Conservation (phyloP, 2,888 invertebrate genomes). For the Tinea pellionella region DNA sequence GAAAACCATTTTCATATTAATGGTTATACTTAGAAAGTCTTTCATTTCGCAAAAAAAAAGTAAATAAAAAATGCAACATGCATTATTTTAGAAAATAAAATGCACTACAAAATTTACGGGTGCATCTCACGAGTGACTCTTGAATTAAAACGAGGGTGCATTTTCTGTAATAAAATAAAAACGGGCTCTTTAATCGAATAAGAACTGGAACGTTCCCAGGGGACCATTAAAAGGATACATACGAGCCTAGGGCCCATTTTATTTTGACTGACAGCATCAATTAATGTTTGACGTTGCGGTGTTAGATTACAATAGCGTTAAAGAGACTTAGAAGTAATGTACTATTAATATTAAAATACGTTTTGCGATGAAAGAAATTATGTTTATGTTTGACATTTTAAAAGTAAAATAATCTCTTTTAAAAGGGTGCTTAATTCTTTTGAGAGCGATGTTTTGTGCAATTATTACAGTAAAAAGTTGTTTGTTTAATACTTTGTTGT, state of each 20-base stretch:
- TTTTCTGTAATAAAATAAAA: constrained; percentile 25
- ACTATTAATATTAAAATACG: constrained; percentile 12
- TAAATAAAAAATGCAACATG: too few relatives aligned
- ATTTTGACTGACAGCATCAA: constrained; percentile 66
- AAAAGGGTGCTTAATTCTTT: too few relatives aligned
- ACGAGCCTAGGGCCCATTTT: constrained; percentile 32
- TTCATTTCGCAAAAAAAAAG: too few relatives aligned
- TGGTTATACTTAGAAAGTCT: too few relatives aligned
- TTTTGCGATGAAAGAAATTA: neutral
- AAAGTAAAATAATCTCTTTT: neutral
- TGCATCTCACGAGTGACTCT: constrained; percentile 4
- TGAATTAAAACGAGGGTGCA: constrained; percentile 9
- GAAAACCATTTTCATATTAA: too few relatives aligned
- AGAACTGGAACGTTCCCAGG: constrained; percentile 30
- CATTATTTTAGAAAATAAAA: neutral
- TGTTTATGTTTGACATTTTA: neutral
- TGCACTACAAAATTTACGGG: neutral
- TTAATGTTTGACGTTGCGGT: constrained; percentile 60
- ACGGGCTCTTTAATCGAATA: constrained; percentile 28
- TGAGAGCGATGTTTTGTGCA: too few relatives aligned
- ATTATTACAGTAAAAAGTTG: too few relatives aligned
- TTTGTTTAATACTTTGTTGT: neutral
- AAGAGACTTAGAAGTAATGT: constrained; percentile 6
- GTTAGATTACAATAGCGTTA: constrained; percentile 50
- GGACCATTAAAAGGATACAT: constrained; percentile 41